Base-by-base conservation (phyloP, 2,797 vertebrate genomes). In the Poecilia gillii region DNA sequence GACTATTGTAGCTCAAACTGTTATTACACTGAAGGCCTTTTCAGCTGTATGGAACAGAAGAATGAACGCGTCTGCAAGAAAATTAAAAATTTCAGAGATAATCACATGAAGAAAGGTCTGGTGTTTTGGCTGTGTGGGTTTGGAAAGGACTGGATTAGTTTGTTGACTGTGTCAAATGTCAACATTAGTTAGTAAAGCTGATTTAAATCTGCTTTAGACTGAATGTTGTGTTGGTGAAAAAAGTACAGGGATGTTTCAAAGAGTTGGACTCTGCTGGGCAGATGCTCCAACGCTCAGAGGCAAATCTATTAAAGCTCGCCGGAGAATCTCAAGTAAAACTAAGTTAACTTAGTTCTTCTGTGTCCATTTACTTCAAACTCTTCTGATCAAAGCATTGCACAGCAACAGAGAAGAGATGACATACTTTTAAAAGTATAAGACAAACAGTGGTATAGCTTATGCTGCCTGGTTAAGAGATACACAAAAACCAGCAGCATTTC, bases 181-280 rank as follows among this genome's bases (percentile, higher is more conserved):
- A n/a, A 18, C 33, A 23, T 23, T 25, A 68, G 64, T 41, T 11
- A 41, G 33, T 12, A 41, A 41, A 11, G 64, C 18, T 25, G 1
- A 23, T 41, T 23, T 41, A 41, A 41, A 23, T 23, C 64, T n/a
- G 36, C 11, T 68, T 1, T 13, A 2, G 9, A 12, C 36, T 13
- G 39, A 23, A 68, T n/a, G 39, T 43, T 41, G 66, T 43, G 66
- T 14, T n/a, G 25, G 11, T 70, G 23, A 43, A 70, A 23, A 23
- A 12, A 25, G 36, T 43, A n/a, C 70, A 49, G 71, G 4, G n/a
- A 51, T 13, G 46, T 73, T 73, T 73, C n/a, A 49, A 73, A 73
- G 28, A 33, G 28, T 23, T 33, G 46, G 46, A 49, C 16, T 49
- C 28, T 8, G 9, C 28, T 33, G 47, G 47, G 28, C 28, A 18